Evolutionary conservation across 2,113 vertebrate species (phyloP).

Genomic region (Ptilorrhoa leucosticta): DNA sequence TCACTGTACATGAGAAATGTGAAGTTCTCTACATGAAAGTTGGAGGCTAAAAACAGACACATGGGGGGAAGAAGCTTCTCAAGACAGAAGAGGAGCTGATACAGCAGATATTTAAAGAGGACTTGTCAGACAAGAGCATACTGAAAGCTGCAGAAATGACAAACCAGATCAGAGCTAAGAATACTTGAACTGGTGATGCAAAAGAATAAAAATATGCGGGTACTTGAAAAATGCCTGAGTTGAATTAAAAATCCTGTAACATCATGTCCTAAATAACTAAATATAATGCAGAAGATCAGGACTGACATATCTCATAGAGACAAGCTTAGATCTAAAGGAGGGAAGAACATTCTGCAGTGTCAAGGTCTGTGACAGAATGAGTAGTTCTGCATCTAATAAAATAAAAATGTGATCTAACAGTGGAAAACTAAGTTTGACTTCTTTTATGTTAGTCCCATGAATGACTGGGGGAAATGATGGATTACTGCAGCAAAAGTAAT

Average conservation of each 20-base stretch:
- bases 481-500: not conserved
- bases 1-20: not conserved
- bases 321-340: not conserved
- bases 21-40: not conserved
- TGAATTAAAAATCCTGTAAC: constrained; percentile 13
- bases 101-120: constrained; percentile 23
- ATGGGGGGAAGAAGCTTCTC: not conserved
- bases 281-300: not conserved
- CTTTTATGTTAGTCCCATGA: not conserved
- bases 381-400: not conserved
- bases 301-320: not conserved
- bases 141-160: not conserved
- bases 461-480: not conserved
- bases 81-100: not conserved
- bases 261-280: not conserved
- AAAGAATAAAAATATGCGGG: not conserved
- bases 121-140: constrained; percentile 11
- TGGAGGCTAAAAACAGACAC: not conserved
- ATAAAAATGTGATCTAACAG: not conserved
- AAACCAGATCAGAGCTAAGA: not conserved
- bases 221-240: not conserved
- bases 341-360: not conserved
- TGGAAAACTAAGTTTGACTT: not conserved
- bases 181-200: not conserved
- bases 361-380: not conserved